Conservation (phyloP, 2,113 vertebrate genomes). For the Anser brachyrhynchus region DNA sequence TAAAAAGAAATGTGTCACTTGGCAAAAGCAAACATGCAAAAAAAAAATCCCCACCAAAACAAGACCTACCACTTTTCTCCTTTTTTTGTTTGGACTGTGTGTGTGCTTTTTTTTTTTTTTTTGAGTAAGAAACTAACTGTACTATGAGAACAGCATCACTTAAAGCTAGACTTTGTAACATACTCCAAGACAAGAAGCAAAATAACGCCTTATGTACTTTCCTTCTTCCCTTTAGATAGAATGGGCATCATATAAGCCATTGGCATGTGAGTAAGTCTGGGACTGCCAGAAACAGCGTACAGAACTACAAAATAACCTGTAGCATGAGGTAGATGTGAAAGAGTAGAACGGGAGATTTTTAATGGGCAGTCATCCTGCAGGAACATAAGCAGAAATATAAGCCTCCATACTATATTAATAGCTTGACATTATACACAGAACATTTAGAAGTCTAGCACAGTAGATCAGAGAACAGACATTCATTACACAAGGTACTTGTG, state of each 20-base stretch:
- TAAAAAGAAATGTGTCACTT: background rate
- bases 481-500: background rate
- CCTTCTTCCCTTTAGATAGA: background rate
- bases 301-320: background rate
- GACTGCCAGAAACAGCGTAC: background rate
- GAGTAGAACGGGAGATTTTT: background rate
- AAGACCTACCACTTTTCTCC: fast-evolving
- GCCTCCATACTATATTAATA: background rate
- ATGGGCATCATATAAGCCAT: background rate
- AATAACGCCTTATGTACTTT: background rate
- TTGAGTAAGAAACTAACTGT: background rate
- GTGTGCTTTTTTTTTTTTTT: background rate
- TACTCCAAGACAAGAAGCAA: background rate
- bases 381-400: background rate
- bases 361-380: background rate
- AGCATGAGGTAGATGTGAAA: background rate
- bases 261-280: background rate
- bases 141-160: background rate
- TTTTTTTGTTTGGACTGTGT: no score
- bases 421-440: background rate
- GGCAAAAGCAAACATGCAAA: background rate
- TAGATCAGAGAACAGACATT: background rate
- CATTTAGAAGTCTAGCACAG: background rate
- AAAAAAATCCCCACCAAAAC: background rate
- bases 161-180: background rate